phyloP scores from a whole-genome alignment of 2,797 vertebrate genomes.

The Sebastes miniatus region DNA sequence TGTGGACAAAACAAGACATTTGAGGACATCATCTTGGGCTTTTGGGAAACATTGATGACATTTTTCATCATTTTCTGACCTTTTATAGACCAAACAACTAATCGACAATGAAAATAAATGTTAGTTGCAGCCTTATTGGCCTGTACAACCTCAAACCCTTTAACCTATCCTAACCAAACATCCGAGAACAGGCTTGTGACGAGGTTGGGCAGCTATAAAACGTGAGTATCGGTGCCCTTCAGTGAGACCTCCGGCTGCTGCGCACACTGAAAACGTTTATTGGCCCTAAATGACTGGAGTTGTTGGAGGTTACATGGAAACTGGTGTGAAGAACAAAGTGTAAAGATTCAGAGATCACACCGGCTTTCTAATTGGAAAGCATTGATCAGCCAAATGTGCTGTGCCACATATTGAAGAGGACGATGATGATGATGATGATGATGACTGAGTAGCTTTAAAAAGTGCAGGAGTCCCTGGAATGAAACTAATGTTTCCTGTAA shows the following conservation, averaged over 20 bases:
- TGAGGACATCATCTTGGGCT: too few relatives aligned
- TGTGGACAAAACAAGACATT: too few relatives aligned
- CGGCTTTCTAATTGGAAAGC: not conserved
- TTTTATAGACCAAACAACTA: too few relatives aligned
- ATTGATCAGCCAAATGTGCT: not conserved
- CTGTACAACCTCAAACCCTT: not conserved
- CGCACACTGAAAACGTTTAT: not conserved
- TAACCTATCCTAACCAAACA: not conserved
- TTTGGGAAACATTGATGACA: too few relatives aligned
- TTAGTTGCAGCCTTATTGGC: too few relatives aligned
- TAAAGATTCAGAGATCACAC: not conserved
- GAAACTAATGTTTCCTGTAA: not conserved
- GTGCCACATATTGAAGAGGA: not conserved
- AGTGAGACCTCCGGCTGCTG: not conserved
- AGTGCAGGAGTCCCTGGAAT: not conserved
- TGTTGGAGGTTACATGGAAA: not conserved
- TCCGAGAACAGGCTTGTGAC: not conserved
- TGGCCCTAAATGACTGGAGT: not conserved
- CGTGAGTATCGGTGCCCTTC: not conserved
- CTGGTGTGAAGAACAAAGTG: not conserved
- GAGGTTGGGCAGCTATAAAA: not conserved
- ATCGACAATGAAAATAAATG: too few relatives aligned
- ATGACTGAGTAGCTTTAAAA: not conserved
- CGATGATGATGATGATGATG: not conserved
- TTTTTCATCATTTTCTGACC: too few relatives aligned